A percentile compares a stretch with the other conserved stretches of the same genome.
Conservation (phyloP, 2,113 vertebrate species). For the Phoenicopterus ruber region DNA sequence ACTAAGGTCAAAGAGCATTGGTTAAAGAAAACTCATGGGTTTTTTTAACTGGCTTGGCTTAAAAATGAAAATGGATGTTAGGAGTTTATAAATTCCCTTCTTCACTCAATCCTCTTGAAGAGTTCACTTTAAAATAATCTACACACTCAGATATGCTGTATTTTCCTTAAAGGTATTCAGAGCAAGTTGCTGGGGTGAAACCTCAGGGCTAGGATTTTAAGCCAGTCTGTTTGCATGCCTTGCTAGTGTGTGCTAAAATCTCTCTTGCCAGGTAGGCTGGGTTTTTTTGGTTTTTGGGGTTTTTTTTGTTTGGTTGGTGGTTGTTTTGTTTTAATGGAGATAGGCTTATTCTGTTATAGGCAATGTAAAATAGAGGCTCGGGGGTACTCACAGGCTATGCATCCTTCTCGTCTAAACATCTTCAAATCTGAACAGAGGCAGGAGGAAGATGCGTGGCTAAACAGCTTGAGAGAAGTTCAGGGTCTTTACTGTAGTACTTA, state of each 20-base stretch:
- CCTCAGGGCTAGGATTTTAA: neutral
- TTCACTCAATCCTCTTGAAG: neutral
- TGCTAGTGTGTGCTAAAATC: neutral
- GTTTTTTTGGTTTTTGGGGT: neutral
- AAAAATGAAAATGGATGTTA: neutral
- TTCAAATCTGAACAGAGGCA: neutral
- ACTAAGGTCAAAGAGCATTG: neutral
- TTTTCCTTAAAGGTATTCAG: neutral
- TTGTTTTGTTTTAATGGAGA: neutral
- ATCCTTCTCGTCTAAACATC: neutral
- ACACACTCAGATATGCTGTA: neutral
- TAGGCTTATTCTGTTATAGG: neutral
- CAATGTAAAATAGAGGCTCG: neutral
- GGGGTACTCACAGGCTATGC: accelerated
- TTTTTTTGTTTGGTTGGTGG: neutral
- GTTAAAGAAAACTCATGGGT: neutral
- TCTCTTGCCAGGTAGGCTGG: neutral
- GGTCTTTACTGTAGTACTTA: neutral
- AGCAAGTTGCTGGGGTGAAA: neutral
- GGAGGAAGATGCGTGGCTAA: neutral
- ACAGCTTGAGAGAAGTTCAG: neutral
- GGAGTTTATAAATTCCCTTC: neutral
- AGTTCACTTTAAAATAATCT: neutral
- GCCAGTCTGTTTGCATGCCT: neutral
- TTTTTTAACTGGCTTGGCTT: neutral